phyloP scores from a whole-genome alignment of 2,888 invertebrate genomes.

The Synanthedon vespiformis region DNA sequence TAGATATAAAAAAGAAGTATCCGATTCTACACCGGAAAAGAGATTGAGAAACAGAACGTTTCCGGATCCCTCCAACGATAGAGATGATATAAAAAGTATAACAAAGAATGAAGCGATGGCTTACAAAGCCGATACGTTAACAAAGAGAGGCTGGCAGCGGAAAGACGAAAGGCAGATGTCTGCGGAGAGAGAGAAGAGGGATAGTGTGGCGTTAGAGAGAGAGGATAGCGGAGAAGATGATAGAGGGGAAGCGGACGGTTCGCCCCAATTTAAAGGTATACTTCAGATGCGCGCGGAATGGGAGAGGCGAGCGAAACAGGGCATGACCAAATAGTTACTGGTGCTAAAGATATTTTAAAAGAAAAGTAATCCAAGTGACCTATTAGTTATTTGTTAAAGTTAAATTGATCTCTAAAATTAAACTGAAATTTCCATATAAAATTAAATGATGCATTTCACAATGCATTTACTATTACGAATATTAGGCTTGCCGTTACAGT shows the following conservation, averaged over 20 bases:
- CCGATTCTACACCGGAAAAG: slow-evolving; percentile 64
- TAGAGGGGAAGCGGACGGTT: slow-evolving; percentile 46
- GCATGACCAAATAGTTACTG: slow-evolving; percentile 70
- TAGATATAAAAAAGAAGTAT: slow-evolving; percentile 64
- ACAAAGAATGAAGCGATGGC: slow-evolving; percentile 48
- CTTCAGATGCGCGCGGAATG: slow-evolving; percentile 81
- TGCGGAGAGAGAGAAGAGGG: slow-evolving; percentile 43
- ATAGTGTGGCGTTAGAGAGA: slow-evolving; percentile 51
- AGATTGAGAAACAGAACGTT: slow-evolving; percentile 60
- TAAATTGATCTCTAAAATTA: background rate
- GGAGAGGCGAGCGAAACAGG: slow-evolving; percentile 82
- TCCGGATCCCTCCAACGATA: slow-evolving; percentile 60
- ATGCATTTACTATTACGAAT: background rate
- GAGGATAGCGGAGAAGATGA: slow-evolving; percentile 35
- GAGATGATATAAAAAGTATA: slow-evolving; percentile 56
- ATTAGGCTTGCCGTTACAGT: background rate
- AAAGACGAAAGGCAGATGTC: slow-evolving; percentile 42
- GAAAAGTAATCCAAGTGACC: slow-evolving; percentile 14
- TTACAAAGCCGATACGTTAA: slow-evolving; percentile 57
- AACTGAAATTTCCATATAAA: background rate
- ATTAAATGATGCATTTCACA: background rate
- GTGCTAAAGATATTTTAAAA: slow-evolving; percentile 35
- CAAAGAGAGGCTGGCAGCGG: slow-evolving; percentile 55
- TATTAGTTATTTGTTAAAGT: background rate
- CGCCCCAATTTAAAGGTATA: slow-evolving; percentile 77